Evolutionary conservation across 2,113 vertebrate genomes (phyloP).

Genomic region (Forbesichthys papilliferus): DNA sequence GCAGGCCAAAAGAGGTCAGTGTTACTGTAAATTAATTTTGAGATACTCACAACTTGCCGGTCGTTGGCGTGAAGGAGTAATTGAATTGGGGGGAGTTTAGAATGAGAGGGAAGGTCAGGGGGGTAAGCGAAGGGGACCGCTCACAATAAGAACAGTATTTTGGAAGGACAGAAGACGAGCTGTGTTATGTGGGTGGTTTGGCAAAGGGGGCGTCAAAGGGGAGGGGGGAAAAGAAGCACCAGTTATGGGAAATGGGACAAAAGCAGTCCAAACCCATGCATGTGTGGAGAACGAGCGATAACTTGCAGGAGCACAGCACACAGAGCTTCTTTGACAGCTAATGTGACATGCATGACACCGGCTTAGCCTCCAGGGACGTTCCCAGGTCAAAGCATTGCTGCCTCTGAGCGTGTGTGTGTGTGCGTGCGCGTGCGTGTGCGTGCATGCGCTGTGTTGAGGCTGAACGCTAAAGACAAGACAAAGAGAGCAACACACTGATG

Average conservation of each 20-base stretch:
- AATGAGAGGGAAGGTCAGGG: not conserved
- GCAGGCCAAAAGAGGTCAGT: no score
- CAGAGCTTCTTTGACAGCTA: slow-evolving; percentile 60
- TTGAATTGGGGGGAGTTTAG: no score
- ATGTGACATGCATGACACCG: slow-evolving; percentile 69
- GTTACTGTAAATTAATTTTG: no score
- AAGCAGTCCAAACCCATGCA: no score
- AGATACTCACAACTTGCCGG: no score
- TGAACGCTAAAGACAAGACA: not conserved
- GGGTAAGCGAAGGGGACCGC: not conserved
- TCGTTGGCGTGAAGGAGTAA: no score
- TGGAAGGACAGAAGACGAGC: no score
- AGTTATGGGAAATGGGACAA: no score
- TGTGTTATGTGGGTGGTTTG: no score
- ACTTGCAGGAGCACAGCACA: slow-evolving; percentile 56
- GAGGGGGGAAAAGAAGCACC: not conserved
- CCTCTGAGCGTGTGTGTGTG: slow-evolving; percentile 25
- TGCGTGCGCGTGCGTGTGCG: slow-evolving; percentile 23
- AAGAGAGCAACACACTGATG: slow-evolving; percentile 37
- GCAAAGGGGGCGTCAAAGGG: not conserved
- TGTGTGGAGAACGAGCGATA: no score
- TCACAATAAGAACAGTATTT: not conserved
- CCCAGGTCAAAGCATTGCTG: slow-evolving; percentile 46
- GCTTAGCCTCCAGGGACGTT: slow-evolving; percentile 61
- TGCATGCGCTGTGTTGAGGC: not conserved